Base-by-base conservation (phyloP, 2,888 invertebrate genomes). In the Drosophila fulvimacula region DNA sequence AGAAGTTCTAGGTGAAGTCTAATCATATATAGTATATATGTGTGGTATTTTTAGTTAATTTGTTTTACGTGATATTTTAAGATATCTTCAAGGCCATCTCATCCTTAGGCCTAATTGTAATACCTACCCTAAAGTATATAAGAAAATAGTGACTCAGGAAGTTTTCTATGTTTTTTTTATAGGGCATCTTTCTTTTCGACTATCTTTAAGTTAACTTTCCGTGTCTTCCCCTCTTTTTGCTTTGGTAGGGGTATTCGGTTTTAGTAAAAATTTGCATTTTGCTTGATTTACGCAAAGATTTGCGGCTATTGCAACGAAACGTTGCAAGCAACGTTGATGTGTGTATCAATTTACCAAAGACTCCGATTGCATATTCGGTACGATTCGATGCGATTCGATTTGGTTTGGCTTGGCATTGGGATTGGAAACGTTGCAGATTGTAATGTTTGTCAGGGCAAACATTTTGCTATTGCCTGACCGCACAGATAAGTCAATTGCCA, bases 241-340 rank as follows among this genome's bases (percentile, higher is more conserved):
- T 52, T 70, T 52, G 48, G 5, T 7, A 2, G n/a, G 17, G 5
- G 5, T 10, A 9, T 2, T 30, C 30, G 46, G 87, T 78, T 80
- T 70, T 83, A 72, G 77, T 84, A 64, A 56, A 86, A 84, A 83
- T 86, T 83, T 81, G 73, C 84, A 83, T 83, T 86, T 87, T 87
- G 87, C 85, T 87, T 83, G 84, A 87, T 84, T 87, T 87, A 82
- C 78, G 84, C 84, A 83, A 78, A 83, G 83, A 83, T 83, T 83
- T 87, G 83, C 82, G 83, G 83, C 87, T 84, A 84, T 81, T 82
- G 80, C 83, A 87, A 76, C 86, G 86, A 79, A 82, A 82, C 79
- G 71, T 84, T 80, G 80, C 81, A 72, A 72, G 81, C 79, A 82
- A 82, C 77, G 71, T 83, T 84, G 82, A 83, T 87, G 87, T 87